Percentiles rank a stretch among this genome's conserved stretches.
Evolutionary conservation across 2,113 vertebrate genomes (phyloP).

Genomic region (Myotis lucifugus): DNA sequence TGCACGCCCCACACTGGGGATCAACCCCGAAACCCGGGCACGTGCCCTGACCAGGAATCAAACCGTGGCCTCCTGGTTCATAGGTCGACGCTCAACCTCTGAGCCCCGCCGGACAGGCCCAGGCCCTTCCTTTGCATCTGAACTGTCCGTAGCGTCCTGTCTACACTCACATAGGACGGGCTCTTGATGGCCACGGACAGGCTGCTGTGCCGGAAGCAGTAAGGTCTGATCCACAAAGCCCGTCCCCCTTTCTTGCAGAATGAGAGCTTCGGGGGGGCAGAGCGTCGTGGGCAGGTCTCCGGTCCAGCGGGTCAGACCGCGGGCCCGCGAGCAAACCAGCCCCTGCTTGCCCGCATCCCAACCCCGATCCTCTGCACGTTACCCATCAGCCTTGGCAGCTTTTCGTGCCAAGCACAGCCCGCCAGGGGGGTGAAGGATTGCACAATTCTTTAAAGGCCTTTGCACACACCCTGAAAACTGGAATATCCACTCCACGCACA

Average conservation of each 20-base stretch:
- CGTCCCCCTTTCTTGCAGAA: not conserved
- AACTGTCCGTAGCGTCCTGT: not conserved
- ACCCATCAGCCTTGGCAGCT: not conserved
- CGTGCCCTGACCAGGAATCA: too few species aligned
- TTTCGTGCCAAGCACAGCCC: not conserved
- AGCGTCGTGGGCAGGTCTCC: too few species aligned
- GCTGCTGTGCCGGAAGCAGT: not conserved
- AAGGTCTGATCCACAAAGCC: not conserved
- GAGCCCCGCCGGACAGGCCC: too few species aligned
- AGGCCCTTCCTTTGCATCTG: not conserved
- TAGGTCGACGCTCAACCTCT: too few species aligned
- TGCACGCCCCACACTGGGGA: too few species aligned
- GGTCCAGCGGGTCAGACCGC: not conserved
- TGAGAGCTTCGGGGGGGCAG: too few species aligned
- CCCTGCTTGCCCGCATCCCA: too few species aligned
- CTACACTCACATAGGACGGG: not conserved
- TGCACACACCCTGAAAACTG: not conserved
- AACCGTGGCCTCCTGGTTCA: too few species aligned
- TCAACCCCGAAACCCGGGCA: too few species aligned
- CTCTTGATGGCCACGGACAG: not conserved
- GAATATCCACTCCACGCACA: not conserved
- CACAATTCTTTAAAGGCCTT: constrained; percentile 21
- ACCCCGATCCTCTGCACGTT: not conserved
- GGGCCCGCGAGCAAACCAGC: not conserved
- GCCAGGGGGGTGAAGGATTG: not conserved